Percentiles rank a stretch among this genome's conserved stretches.
Conservation (phyloP, 2,113 vertebrate genomes). For the Paratilapia polleni region DNA sequence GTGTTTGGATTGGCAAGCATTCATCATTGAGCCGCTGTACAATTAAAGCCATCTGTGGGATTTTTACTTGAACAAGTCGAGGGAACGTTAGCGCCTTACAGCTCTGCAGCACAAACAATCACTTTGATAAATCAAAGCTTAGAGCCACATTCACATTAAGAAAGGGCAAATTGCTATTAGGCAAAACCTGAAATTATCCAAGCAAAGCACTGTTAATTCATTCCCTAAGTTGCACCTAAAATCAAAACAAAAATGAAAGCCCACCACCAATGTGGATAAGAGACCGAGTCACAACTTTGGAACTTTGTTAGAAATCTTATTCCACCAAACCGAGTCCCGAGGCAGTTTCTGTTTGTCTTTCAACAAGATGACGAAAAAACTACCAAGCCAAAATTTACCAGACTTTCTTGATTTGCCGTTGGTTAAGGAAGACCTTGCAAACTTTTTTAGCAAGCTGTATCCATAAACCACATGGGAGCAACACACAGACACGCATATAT, state of each 20-base stretch:
- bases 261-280: not conserved
- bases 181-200: no score
- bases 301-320: not conserved
- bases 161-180: not conserved
- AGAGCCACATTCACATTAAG: not conserved
- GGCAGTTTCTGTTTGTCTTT: no score
- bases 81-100: conserved; percentile 2
- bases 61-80: conserved; percentile 25
- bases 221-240: not conserved
- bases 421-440: no score
- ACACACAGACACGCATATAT: no score
- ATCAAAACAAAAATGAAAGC: not conserved
- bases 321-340: not conserved
- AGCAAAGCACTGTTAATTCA: no score
- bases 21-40: conserved; percentile 43
- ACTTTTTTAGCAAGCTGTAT: no score
- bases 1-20: conserved; percentile 67
- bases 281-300: not conserved
- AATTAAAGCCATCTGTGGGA: conserved; percentile 70
- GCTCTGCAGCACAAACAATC: conserved; percentile 13
- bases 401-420: no score
- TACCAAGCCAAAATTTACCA: no score
- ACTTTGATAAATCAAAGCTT: not conserved
- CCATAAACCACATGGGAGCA: no score
- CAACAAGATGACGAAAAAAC: no score